A percentile compares a stretch with the other conserved stretches of the same genome.
Conservation (phyloP, 2,797 vertebrate genomes). For the Phyllotis vaccarum region DNA sequence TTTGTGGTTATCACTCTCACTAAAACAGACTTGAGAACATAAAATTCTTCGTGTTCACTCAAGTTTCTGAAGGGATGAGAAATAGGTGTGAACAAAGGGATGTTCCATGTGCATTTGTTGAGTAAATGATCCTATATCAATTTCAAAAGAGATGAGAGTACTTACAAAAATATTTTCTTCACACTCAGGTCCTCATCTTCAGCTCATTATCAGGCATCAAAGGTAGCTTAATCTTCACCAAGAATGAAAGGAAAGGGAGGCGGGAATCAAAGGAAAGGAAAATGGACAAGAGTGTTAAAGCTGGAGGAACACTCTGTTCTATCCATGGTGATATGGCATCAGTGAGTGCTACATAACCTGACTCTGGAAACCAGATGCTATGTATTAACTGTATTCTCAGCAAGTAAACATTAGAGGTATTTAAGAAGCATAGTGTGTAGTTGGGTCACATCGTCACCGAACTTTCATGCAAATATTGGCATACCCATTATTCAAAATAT, state of each 20-base stretch:
- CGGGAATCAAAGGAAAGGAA: neutral
- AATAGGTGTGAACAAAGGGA: neutral
- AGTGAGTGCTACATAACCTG: slow-evolving; percentile 31
- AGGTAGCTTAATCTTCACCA: neutral
- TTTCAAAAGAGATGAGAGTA: slow-evolving; percentile 9
- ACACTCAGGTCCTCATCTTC: neutral
- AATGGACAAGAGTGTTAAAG: neutral
- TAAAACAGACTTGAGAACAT: neutral
- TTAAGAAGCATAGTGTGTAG: neutral
- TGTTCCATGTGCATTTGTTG: neutral
- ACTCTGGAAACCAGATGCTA: slow-evolving; percentile 39
- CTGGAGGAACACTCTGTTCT: neutral
- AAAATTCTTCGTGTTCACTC: neutral
- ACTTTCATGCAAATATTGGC: slow-evolving; percentile 35
- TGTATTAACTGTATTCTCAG: neutral
- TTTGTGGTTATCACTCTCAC: neutral
- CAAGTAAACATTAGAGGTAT: neutral
- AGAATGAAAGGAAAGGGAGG: neutral
- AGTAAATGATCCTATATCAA: neutral
- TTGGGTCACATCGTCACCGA: slow-evolving; percentile 5
- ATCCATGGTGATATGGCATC: neutral
- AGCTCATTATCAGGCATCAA: neutral
- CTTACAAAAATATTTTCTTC: neutral
- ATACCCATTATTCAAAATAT: neutral
- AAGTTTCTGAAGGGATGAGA: neutral